Conservation (phyloP, 2,113 vertebrate genomes). For the Donacobius atricapilla region DNA sequence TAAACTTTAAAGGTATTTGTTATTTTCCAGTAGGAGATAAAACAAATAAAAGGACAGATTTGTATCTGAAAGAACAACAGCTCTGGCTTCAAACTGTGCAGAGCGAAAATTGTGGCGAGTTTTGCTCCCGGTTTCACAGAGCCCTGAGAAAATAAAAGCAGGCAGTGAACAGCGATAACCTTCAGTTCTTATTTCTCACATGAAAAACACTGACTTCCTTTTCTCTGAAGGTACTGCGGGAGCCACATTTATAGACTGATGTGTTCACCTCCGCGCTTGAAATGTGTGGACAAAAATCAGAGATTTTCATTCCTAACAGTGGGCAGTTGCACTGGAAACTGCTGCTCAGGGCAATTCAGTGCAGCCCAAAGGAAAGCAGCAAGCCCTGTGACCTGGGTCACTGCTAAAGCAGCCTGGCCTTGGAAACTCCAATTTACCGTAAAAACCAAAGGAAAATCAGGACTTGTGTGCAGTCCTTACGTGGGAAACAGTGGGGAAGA, state of each 20-base stretch:
- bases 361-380: not conserved
- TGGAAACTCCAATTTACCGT: not conserved
- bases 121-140: not conserved
- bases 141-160: not conserved
- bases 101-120: not conserved
- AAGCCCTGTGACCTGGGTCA: not conserved
- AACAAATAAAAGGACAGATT: not conserved
- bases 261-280: not conserved
- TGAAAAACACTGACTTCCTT: not conserved
- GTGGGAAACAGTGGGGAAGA: rapidly evolving
- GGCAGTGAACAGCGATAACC: not conserved
- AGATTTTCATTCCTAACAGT: not conserved
- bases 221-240: not conserved
- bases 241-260: not conserved
- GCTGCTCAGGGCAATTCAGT: not conserved
- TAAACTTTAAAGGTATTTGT: not conserved
- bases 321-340: not conserved
- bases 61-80: not conserved
- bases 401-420: not conserved
- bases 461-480: not conserved
- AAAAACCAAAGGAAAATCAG: not conserved
- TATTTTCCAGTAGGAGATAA: constrained; percentile 10
- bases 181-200: not conserved
- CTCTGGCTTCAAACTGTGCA: not conserved
- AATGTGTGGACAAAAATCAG: not conserved